Base-by-base conservation (phyloP, 2,113 vertebrate genomes). In the Castor canadensis region DNA sequence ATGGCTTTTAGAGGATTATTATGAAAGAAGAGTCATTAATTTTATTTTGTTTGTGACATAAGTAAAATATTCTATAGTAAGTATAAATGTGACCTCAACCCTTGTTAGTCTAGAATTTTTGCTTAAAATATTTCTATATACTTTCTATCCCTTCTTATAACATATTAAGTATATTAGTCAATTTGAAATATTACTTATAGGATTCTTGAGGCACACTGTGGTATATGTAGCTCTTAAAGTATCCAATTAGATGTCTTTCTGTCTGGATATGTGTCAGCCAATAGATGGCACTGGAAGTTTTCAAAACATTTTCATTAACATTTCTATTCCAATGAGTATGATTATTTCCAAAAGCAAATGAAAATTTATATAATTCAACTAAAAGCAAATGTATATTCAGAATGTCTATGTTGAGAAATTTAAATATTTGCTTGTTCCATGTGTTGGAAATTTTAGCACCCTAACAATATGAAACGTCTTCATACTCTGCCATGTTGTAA, bases 201-300 rank as follows among this genome's bases (percentile, higher is more conserved):
- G 30, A 91, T 91, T 94, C 6, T 17, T 40, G 40, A 67, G 40
- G 43, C 16, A 60, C 16, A 73, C 0, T n/a, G 6, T 75, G 54
- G 38, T 56, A 35, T 54, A 43, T 58, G 32, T 52, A 66, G 79
- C 0, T 43, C 49, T 88, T 93, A 28, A 60, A 80, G 56, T 30
- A 58, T 73, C 35, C 40, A n/a, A 22, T 4, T 67, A 22, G 11
- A 64, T 58, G 7, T 85, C 22, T 66, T 93, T 94, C 66, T 58
- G 35, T 86, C 86, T 89, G 47, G 73, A 95, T 83, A 91, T 89
- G 67, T 83, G 60, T 54, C 62, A 89, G 49, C 96, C 97, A 96
- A 98, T 95, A 98, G 97, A 96, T 97, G 97, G 97, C 97, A 95
- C 91, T 97, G 86, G 43, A 96, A 97, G 77, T 95, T 96, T 95